phyloP scores from a whole-genome alignment of 2,888 invertebrate species.

The Brenthis hecate region DNA sequence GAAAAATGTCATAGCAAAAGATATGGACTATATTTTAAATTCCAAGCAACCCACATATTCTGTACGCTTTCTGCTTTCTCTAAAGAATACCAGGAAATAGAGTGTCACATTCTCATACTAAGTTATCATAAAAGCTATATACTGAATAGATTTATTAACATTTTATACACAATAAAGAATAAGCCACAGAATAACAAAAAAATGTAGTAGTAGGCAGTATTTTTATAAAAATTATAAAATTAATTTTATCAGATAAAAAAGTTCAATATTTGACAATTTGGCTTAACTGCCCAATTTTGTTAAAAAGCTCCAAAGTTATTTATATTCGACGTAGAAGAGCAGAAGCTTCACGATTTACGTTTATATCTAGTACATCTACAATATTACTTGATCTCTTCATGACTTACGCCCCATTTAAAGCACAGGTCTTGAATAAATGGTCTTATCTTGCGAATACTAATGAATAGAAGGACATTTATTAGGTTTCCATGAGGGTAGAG shows the following conservation, averaged over 20 bases:
- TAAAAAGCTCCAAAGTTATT: no score
- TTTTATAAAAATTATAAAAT: not conserved
- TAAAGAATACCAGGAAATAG: constrained; percentile 26
- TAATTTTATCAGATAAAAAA: not conserved
- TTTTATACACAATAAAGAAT: not conserved
- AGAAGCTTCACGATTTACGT: not conserved
- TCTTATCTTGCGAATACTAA: constrained; percentile 8
- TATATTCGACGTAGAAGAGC: no score
- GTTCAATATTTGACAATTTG: no score
- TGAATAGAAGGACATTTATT: constrained; percentile 9
- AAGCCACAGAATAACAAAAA: not conserved
- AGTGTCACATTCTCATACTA: constrained; percentile 20
- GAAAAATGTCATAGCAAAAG: constrained; percentile 20
- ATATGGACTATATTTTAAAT: constrained; percentile 25
- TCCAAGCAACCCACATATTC: constrained; percentile 17
- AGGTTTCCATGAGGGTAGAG: constrained; percentile 14
- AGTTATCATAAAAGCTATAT: not conserved
- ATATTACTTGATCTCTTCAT: not conserved
- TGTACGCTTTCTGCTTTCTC: constrained; percentile 27
- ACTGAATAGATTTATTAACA: no score
- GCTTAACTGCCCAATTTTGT: no score
- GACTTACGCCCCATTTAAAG: not conserved
- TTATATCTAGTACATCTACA: not conserved
- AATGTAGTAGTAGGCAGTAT: not conserved
- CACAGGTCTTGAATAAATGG: not conserved